A percentile compares a stretch with the other conserved stretches of the same genome.
Evolutionary conservation across 2,113 vertebrate genomes (phyloP).

Genomic region (Balaenoptera acutorostrata): DNA sequence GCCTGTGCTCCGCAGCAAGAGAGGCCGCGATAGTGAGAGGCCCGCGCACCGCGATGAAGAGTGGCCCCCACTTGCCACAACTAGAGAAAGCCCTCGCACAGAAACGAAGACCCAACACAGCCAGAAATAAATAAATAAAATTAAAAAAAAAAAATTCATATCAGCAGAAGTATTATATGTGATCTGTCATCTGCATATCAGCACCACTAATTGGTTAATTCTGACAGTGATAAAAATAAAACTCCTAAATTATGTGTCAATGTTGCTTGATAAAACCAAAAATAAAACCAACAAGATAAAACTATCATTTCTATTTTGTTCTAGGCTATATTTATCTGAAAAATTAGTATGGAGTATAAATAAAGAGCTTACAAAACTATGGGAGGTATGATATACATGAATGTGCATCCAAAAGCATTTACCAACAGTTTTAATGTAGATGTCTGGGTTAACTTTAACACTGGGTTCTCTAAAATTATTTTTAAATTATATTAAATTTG

Average conservation of each 20-base stretch:
- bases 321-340: neutral
- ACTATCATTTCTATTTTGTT: neutral
- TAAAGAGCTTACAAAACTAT: neutral
- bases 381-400: neutral
- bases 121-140: too few relatives aligned
- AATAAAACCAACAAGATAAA: neutral
- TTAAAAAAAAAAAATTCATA: neutral
- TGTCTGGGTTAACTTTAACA: neutral
- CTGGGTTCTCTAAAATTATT: neutral
- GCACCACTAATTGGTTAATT: neutral
- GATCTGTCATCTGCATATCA: neutral
- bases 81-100: too few relatives aligned
- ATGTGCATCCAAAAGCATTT: neutral
- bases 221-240: constrained; percentile 35
- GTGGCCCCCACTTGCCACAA: too few relatives aligned
- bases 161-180: constrained; percentile 1
- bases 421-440: neutral
- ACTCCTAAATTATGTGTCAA: neutral
- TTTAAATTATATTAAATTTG: constrained; percentile 33
- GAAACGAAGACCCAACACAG: too few relatives aligned
- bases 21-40: too few relatives aligned
- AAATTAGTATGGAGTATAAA: neutral
- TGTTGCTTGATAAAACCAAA: constrained; percentile 25
- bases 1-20: too few relatives aligned
- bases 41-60: too few relatives aligned